Base-by-base conservation (phyloP, 2,888 invertebrate genomes). In the Himalopsyche kuldschensis region DNA sequence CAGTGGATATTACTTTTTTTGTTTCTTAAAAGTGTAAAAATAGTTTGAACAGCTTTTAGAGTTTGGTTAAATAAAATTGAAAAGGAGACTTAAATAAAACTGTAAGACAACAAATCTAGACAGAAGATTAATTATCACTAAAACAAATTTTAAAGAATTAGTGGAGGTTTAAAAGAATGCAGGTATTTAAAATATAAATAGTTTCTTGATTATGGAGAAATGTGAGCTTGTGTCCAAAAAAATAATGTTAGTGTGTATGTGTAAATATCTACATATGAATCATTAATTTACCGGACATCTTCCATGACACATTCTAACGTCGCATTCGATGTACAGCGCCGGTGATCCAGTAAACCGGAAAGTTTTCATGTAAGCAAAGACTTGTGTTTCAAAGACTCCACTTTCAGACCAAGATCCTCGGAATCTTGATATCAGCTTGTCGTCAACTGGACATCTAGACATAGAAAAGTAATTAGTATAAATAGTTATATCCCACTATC, bases 251-350 rank as follows among this genome's bases (percentile, higher is more conserved):
- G n/a, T n/a, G n/a, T n/a, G n/a, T n/a, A n/a, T n/a, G 46, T 47
- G 11, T 15, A 55, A 76, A 78, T 78, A 46, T 17, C 32, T 78
- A 15, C 11, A 11, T 24, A 46, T 17, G 3, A 24, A 46, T 31
- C 17, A 24, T 27, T 0, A 83, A 91, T 94, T 94, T 90, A 98
- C 98, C 88, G 97, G 98, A 92, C 98, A 98, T 87, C 97, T 92
- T 85, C 98, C 98, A 89, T 98, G 98, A 89, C 98, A 98, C 98
- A 98, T 98, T 87, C 97, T 92, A 46, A 98, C 97, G 90, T 98
- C 98, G 88, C 98, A 98, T 91, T 98, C 98, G 85, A 98, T 97
- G 89, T 98, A 98, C 4, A 98, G 93, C 6, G 98, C 97, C 0
- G 98, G 98, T 0, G 97, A 97, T 31, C 97, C 97, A 0, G 97